phyloP scores from a whole-genome alignment of 1,140 invertebrate genomes.

The Cheumatopsyche charites region DNA sequence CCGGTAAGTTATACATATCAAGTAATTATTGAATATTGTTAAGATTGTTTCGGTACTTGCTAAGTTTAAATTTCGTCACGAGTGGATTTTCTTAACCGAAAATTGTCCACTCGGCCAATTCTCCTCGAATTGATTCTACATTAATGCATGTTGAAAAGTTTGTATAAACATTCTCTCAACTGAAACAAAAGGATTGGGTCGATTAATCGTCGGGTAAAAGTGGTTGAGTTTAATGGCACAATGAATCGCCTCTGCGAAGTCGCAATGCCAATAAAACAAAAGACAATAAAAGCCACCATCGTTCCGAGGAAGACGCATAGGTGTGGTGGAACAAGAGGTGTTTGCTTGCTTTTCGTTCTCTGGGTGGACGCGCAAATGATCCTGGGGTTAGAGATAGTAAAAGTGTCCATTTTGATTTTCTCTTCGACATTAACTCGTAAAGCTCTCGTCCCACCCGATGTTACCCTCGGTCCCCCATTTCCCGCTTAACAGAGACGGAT shows the following conservation, averaged over 20 bases:
- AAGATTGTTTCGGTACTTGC: too few relatives aligned
- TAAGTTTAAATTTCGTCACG: too few relatives aligned
- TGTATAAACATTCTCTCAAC: not conserved
- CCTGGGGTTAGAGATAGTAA: constrained; percentile 8
- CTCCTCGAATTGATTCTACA: too few relatives aligned
- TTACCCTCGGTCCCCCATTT: not conserved
- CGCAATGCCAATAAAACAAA: constrained; percentile 30
- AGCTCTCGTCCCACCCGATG: not conserved
- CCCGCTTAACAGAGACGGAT: too few relatives aligned
- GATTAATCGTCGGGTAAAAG: constrained; percentile 17
- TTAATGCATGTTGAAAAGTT: not conserved
- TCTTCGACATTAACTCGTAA: constrained; percentile 25
- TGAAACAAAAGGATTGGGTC: not conserved
- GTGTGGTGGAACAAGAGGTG: not conserved
- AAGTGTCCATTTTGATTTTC: constrained; percentile 36
- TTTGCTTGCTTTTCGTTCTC: too few relatives aligned
- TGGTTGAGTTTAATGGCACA: constrained; percentile 17
- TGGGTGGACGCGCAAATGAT: constrained; percentile 15
- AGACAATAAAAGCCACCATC: constrained; percentile 6
- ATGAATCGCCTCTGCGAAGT: constrained; percentile 14
- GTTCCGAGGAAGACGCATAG: not conserved
- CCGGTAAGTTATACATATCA: constrained; percentile 70
- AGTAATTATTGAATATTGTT: too few relatives aligned
- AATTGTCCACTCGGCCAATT: too few relatives aligned
- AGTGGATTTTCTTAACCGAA: too few relatives aligned